Evolutionary conservation across 2,797 vertebrate species (phyloP).

Genomic region (Hydrophis major): DNA sequence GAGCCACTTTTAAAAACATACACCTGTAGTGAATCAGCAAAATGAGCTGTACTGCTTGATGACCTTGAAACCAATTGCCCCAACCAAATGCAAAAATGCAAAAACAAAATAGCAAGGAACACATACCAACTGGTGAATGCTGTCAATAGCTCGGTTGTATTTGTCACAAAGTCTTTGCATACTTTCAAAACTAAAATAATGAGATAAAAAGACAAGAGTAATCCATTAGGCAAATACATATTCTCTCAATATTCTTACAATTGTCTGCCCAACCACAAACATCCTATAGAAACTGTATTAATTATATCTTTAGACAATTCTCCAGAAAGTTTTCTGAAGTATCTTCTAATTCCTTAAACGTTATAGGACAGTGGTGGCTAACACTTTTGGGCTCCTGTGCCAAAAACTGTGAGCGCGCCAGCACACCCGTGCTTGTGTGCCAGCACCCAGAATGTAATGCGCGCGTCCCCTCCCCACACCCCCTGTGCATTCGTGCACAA

Average conservation of each 20-base stretch:
- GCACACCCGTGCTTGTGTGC: no score
- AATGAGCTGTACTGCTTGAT: rapidly evolving
- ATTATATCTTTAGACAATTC: no score
- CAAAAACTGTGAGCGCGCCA: no score
- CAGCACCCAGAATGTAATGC: no score
- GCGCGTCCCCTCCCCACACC: no score
- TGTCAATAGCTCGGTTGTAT: constrained; percentile 98
- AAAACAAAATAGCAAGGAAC: rapidly evolving
- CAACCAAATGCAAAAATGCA: neutral
- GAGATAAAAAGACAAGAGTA: neutral
- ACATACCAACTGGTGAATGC: constrained; percentile 97
- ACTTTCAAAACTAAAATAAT: constrained; percentile 88
- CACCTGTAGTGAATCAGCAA: neutral
- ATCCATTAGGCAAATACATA: neutral
- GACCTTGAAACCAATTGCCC: neutral
- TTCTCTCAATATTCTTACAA: no score
- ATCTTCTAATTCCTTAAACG: neutral
- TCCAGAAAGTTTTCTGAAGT: no score
- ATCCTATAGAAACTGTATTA: neutral
- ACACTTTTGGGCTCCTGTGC: no score
- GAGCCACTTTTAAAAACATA: neutral
- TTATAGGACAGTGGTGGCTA: no score
- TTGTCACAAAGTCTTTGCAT: constrained; percentile 99
- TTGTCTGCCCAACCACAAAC: neutral
- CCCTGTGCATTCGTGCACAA: no score